phyloP scores from a whole-genome alignment of 1,140 invertebrate species.

The Hyposmocoma kahamanoa region DNA sequence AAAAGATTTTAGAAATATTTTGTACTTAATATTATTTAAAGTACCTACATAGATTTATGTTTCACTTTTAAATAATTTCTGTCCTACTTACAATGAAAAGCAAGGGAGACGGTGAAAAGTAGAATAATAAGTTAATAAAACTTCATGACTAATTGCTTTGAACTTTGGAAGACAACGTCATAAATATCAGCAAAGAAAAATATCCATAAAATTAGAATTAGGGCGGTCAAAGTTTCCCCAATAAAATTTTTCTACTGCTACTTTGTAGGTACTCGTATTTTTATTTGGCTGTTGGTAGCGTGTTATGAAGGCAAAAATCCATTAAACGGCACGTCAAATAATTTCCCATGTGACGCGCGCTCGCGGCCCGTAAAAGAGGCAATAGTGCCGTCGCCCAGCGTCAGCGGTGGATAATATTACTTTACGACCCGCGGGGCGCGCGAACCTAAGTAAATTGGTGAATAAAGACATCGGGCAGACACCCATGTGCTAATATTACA shows the following conservation, averaged over 20 bases:
- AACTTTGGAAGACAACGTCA: neutral
- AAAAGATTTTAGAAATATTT: neutral
- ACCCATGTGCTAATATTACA: no score
- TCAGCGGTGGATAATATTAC: constrained; percentile 68
- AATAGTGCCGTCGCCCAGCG: constrained; percentile 62
- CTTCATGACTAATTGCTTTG: neutral
- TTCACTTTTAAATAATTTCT: neutral
- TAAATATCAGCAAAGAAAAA: neutral
- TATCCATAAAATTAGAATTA: neutral
- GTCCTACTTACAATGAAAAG: neutral
- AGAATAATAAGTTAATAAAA: neutral
- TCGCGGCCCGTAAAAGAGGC: constrained; percentile 70
- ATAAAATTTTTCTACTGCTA: neutral
- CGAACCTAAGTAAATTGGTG: constrained; percentile 69
- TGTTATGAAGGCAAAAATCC: constrained; percentile 71
- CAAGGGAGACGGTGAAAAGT: neutral
- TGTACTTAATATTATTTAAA: neutral
- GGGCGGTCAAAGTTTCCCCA: neutral
- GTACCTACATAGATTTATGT: neutral
- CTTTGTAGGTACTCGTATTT: constrained; percentile 20
- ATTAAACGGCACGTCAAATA: constrained; percentile 72
- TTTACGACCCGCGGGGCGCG: constrained; percentile 61
- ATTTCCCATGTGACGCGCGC: constrained; percentile 70
- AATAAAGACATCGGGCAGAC: constrained; percentile 59
- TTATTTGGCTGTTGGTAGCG: constrained; percentile 65